These are phyloP conservation scores for Oryzias javanicus DNA, from an alignment of 2,113 vertebrate species.

Conservation along the genomic window DNA sequence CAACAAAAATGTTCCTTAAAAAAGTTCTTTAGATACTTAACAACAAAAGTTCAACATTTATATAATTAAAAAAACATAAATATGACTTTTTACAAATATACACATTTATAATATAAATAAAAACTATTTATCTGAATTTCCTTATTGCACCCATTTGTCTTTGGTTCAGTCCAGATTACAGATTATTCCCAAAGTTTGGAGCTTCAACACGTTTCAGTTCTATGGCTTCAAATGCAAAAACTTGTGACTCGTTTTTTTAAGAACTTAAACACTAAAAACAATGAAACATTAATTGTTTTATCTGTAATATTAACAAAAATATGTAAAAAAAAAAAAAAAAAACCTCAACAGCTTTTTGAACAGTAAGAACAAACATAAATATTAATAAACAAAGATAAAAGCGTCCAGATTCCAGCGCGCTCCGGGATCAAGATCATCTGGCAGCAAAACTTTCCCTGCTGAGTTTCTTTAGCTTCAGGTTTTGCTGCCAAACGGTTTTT, in stretches of 20 bases:
- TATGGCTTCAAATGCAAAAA: slow-evolving; percentile 51
- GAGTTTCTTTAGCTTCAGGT: neutral
- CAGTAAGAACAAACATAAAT: slow-evolving; percentile 22
- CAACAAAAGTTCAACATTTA: slow-evolving; percentile 6
- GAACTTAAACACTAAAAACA: slow-evolving; percentile 37
- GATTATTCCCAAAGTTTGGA: slow-evolving; percentile 6
- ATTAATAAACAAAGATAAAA: slow-evolving; percentile 12
- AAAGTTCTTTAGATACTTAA: too few relatives aligned
- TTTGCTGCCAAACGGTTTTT: neutral
- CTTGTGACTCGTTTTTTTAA: slow-evolving; percentile 21
- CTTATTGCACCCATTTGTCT: slow-evolving; percentile 37
- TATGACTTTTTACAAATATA: slow-evolving; percentile 8
- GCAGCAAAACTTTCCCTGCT: too few relatives aligned
- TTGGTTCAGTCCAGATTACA: slow-evolving; percentile 16
- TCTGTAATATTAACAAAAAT: slow-evolving; percentile 20
- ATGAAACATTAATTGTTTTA: slow-evolving; percentile 2
- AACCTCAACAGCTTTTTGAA: slow-evolving; percentile 43
- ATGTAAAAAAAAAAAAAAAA: slow-evolving; percentile 13
- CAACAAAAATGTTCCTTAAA: too few relatives aligned
- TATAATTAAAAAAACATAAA: slow-evolving; percentile 52
- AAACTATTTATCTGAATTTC: slow-evolving; percentile 7
- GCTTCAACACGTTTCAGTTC: slow-evolving; percentile 26
- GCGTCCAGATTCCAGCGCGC: neutral
- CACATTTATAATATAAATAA: slow-evolving; percentile 1
- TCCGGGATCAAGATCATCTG: too few relatives aligned